Base-by-base conservation (phyloP, 2,888 invertebrate species). In the Leucophenga maculata region DNA sequence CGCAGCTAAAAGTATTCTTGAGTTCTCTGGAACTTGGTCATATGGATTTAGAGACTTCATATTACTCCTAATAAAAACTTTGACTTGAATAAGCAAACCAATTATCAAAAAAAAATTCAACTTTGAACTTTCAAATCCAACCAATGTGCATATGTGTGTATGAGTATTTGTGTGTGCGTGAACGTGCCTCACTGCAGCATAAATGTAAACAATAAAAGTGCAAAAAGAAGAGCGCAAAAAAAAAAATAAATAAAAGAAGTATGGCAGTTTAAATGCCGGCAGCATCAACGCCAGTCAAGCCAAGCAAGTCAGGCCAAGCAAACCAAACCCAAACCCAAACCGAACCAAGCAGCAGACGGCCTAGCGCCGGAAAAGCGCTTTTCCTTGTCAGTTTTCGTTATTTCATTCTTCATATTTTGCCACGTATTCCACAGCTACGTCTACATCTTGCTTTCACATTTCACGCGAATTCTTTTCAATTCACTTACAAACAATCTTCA, bases 161-260 rank as follows among this genome's bases (percentile, higher is more conserved):
- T 69, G 73, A 66, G 65, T 69, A 59, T 68, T 68, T 64, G 52
- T n/a, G 31, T 44, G 57, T 69, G 68, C 55, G 55, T 11, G 66
- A 72, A 78, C 60, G 59, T 60, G 59, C 50, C 59, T 46, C 50
- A 39, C 26, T 39, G 54, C 44, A 48, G 52, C 82, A 82, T 83
- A 82, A 81, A 83, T 83, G 80, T 81, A 81, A 83, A 81, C 80
- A 81, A 80, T 80, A 78, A 80, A 81, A 81, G 83, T 83, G 82
- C 82, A 22, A n/a, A 82, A 81, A 81, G 82, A 77, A 83, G 83
- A 80, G 82, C 82, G 82, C 78, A 74, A 74, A 82, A 79, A 78
- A 80, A 83, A 81, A 76, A 50, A 50, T 13, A 50, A 76, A 4
- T 26, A 4, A 68, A 52, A 26, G 26, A 26, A 60, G 16, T 48